Percentiles rank a stretch among this genome's conserved stretches.
Conservation (phyloP, 2,888 invertebrate genomes). For the Tipula confusa region DNA sequence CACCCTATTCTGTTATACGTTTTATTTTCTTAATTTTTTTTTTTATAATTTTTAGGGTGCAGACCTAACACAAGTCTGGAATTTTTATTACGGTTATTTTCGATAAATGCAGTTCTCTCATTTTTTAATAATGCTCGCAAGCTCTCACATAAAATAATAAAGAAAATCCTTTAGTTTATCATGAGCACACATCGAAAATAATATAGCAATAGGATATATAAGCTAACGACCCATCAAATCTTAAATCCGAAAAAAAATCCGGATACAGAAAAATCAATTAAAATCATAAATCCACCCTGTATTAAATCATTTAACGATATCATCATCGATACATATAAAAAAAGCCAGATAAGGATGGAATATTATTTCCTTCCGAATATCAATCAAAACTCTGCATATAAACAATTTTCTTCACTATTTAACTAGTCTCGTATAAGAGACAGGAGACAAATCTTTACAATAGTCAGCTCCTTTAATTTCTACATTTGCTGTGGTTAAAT, state of each 20-base stretch:
- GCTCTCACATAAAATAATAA: neutral
- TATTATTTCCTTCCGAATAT: neutral
- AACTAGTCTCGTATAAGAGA: neutral
- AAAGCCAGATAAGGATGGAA: neutral
- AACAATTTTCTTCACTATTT: neutral
- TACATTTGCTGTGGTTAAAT: too few relatives aligned
- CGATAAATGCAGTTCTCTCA: neutral
- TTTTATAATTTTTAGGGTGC: conserved; percentile 4
- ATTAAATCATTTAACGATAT: neutral
- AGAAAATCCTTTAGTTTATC: neutral
- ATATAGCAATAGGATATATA: neutral
- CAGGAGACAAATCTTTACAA: too few relatives aligned
- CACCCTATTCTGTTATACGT: neutral
- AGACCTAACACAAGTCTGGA: conserved; percentile 26
- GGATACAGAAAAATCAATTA: neutral
- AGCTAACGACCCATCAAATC: neutral
- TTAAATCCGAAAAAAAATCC: neutral
- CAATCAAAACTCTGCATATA: neutral
- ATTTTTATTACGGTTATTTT: neutral
- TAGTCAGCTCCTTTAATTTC: too few relatives aligned
- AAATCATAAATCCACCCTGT: neutral
- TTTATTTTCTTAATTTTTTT: neutral
- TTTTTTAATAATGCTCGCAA: neutral
- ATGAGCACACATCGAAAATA: neutral
- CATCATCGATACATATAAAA: neutral